These are phyloP conservation scores for Hoplostethus atlanticus DNA, from an alignment of 2,797 vertebrate genomes.

Conservation along the genomic window DNA sequence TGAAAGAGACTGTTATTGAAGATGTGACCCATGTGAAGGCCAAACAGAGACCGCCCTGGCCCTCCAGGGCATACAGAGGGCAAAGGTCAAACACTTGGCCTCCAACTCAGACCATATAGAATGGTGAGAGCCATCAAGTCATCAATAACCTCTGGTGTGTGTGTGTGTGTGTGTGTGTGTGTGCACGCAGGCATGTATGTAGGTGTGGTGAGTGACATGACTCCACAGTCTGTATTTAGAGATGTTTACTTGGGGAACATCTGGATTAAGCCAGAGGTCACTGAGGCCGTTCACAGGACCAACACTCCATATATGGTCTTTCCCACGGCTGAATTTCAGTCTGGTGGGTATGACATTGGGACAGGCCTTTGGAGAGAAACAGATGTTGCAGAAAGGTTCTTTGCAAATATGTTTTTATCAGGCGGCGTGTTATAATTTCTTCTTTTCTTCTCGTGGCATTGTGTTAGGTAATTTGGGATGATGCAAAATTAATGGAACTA, in stretches of 20 bases:
- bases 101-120: constrained; percentile 35
- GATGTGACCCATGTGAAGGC: not conserved
- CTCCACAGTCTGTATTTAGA: constrained; percentile 71
- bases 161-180: constrained; percentile 18
- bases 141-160: constrained; percentile 49
- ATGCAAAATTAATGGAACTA: not conserved
- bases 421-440: not conserved
- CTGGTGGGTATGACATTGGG: constrained; percentile 56
- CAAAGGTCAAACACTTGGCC: constrained; percentile 56
- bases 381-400: constrained; percentile 7
- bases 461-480: not conserved
- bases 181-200: constrained; percentile 31
- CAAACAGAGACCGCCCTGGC: constrained; percentile 23
- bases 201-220: constrained; percentile 58
- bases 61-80: constrained; percentile 23
- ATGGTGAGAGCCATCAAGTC: constrained; percentile 43
- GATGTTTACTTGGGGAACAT: constrained; percentile 80
- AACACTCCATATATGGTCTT: constrained; percentile 75
- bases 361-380: constrained; percentile 38
- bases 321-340: constrained; percentile 60
- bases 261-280: constrained; percentile 79
- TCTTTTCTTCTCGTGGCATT: not conserved
- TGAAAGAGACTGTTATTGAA: constrained; percentile 4
- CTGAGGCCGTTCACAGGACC: constrained; percentile 66
- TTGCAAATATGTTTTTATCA: not conserved